Evolutionary conservation across 2,797 vertebrate genomes (phyloP).

Genomic region (Enteromius radiatus): DNA sequence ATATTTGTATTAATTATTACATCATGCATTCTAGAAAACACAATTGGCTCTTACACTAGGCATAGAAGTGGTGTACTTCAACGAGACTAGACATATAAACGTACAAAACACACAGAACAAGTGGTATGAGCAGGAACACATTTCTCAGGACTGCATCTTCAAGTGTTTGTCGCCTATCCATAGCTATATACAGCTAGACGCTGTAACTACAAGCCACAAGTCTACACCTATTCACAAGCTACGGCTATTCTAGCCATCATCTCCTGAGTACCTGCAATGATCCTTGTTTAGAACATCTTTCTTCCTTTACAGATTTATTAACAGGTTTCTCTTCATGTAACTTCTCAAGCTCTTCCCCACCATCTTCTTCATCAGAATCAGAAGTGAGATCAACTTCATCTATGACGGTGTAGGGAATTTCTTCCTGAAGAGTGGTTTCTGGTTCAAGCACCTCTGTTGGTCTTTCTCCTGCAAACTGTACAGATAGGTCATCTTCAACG

Average conservation of each 20-base stretch:
- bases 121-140: neutral
- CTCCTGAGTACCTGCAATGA: conserved; percentile 64
- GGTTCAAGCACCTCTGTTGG: neutral
- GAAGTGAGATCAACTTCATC: conserved; percentile 74
- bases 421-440: conserved; percentile 56
- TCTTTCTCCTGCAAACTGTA: conserved; percentile 8
- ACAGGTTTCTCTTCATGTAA: conserved; percentile 47
- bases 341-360: conserved; percentile 44
- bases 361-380: conserved; percentile 61
- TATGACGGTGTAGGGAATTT: conserved; percentile 73
- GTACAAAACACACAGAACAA: neutral
- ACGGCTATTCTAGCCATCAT: neutral
- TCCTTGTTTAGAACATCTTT: conserved; percentile 30
- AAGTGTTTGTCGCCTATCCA: neutral
- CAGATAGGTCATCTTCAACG: neutral
- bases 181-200: conserved; percentile 4
- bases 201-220: conserved; percentile 12
- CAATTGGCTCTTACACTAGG: no score
- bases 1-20: no score
- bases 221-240: conserved; percentile 18
- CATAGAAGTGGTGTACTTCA: neutral
- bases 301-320: conserved; percentile 24
- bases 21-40: no score
- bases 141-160: neutral
- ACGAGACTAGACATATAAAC: neutral